Evolutionary conservation across 2,113 vertebrate species (phyloP), one percentile per base, ranked within the genome.

Genomic region (Megaleporinus macrocephalus): DNA sequence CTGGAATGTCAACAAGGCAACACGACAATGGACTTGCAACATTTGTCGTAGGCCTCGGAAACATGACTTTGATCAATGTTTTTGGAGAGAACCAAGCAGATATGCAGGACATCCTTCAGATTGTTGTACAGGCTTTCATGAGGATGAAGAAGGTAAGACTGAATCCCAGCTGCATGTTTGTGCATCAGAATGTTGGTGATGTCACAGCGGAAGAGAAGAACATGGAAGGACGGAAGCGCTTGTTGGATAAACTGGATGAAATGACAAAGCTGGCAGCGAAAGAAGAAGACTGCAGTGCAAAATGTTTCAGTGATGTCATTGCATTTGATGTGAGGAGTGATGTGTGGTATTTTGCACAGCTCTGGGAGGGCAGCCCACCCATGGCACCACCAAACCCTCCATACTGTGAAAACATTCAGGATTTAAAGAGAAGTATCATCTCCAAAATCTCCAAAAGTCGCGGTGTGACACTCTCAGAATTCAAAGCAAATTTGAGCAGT

Each of bases 81-180:
- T 87, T 92, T 77, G 93, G 92, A 6, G 93, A 91, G 80, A 94
- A 91, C 55, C 90, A 92, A 15, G 86, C 89, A 16, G 92, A 94
- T 71, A 93, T 92, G 85, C 90, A 93, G 72, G 91, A 93, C 1
- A 91, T 93, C 80, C 91, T 93, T 72, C 92, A 93, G 36, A 88
- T 91, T 65, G 68, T 83, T 72, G 81, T 83, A 29, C 90, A 94
- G 84, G 91, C 89, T 4, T 93, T 94, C 61, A 84, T 95, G 29
- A 90, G 92, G 65, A 93, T 94, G 92, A 94, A 92, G 79, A 84
- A 92, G 85, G 86, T 93, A 0, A 84, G 73, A 2, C 87, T 94
- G 10, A 88, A 85, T 11, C 90, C 93, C 55, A 79, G 91, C 36
- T 94, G 92, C 65, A 22, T 94, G 0, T 94, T 94, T 85, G 91